Evolutionary conservation across 1,140 invertebrate species (phyloP).

Genomic region (Tachypleus tridentatus): DNA sequence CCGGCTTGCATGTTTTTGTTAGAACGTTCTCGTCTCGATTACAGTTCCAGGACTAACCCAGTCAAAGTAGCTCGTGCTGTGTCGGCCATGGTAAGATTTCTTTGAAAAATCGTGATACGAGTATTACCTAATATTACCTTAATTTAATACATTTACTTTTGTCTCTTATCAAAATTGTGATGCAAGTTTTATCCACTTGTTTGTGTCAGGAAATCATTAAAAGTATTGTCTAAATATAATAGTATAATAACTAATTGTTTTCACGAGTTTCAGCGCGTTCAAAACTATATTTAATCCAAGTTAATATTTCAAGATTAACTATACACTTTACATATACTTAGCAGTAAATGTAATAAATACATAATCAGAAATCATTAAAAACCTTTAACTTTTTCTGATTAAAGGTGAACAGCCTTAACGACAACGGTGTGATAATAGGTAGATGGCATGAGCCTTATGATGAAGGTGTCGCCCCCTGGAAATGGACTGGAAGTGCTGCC

Average conservation of each 20-base stretch:
- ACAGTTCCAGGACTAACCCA: constrained; percentile 53
- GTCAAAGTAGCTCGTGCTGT: constrained; percentile 57
- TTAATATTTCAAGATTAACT: background rate
- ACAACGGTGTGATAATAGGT: constrained; percentile 72
- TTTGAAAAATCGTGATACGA: too few relatives aligned
- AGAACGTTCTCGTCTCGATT: constrained; percentile 53
- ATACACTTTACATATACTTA: background rate
- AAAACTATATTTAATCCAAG: too few relatives aligned
- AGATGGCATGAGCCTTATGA: constrained; percentile 57
- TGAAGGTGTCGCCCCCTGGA: constrained; percentile 63
- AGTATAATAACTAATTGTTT: too few relatives aligned
- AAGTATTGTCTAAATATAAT: too few relatives aligned
- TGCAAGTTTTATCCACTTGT: too few relatives aligned
- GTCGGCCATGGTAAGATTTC: constrained; percentile 53
- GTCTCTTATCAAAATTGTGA: too few relatives aligned
- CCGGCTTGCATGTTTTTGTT: constrained; percentile 72
- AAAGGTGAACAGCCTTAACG: constrained; percentile 67
- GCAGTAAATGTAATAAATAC: too few relatives aligned
- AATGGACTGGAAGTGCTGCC: constrained; percentile 71
- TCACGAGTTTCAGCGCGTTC: too few relatives aligned
- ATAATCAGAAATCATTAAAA: too few relatives aligned
- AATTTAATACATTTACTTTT: too few relatives aligned
- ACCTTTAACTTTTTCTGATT: background rate
- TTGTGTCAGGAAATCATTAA: too few relatives aligned
- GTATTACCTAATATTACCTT: too few relatives aligned